Conservation (phyloP, 2,888 invertebrate genomes). For the Adelphocoris suturalis region DNA sequence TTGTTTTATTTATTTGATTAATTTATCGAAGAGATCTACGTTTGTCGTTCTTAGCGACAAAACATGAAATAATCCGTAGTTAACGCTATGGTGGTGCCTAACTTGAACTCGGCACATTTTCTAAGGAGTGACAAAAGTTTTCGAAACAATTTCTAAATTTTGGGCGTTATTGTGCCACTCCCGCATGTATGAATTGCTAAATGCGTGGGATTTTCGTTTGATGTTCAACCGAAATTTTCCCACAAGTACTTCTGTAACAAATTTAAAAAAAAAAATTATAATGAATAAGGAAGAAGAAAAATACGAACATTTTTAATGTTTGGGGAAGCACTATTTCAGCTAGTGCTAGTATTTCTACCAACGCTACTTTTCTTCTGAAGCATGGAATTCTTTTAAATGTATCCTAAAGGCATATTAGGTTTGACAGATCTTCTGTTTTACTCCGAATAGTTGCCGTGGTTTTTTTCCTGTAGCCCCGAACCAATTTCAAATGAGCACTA, state of each 20-base stretch:
- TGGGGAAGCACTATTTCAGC: neutral
- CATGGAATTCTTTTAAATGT: neutral
- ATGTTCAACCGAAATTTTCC: neutral
- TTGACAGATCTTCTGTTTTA: neutral
- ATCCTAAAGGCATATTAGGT: neutral
- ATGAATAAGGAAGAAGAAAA: no score
- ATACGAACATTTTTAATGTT: neutral
- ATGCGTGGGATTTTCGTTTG: neutral
- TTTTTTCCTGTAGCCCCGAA: neutral
- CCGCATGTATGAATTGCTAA: neutral
- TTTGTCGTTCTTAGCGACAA: neutral
- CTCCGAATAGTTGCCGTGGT: neutral
- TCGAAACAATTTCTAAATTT: constrained; percentile 57
- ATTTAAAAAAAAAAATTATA: neutral
- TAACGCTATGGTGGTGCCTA: neutral
- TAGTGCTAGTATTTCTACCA: neutral
- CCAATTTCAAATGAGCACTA: neutral
- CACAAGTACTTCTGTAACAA: constrained; percentile 22
- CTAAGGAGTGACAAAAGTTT: neutral
- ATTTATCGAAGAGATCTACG: constrained; percentile 42
- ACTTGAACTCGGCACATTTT: neutral
- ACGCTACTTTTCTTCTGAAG: neutral
- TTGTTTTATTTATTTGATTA: constrained; percentile 38
- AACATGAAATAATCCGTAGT: neutral
- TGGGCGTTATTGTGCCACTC: neutral